These are phyloP conservation scores for Amblyraja radiata DNA, from an alignment of 2,797 vertebrate genomes.

Conservation along the genomic window DNA sequence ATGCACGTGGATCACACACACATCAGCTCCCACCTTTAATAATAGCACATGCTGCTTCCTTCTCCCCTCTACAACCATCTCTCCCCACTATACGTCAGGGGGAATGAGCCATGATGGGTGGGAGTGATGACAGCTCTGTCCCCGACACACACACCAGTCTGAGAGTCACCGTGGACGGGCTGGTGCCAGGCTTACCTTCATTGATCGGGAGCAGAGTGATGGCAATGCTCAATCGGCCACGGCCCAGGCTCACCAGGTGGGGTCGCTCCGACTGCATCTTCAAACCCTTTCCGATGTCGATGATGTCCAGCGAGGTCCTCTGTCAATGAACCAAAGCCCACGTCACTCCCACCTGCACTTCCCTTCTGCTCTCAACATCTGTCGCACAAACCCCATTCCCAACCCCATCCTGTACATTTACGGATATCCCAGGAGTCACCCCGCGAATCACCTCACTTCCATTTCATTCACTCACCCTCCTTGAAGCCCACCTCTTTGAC, in stretches of 20 bases:
- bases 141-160: background rate
- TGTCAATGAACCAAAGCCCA: slow-evolving; percentile 42
- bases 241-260: slow-evolving; percentile 70
- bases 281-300: slow-evolving; percentile 66
- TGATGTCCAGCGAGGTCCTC: slow-evolving; percentile 62
- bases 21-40: too few relatives aligned
- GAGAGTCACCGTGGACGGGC: background rate
- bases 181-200: slow-evolving; percentile 55
- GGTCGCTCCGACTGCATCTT: slow-evolving; percentile 65
- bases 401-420: too few relatives aligned
- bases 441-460: too few relatives aligned
- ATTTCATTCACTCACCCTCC: too few relatives aligned
- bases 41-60: background rate
- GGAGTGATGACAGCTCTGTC: too few relatives aligned
- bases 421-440: too few relatives aligned
- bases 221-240: slow-evolving; percentile 67
- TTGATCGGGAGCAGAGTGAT: slow-evolving; percentile 68
- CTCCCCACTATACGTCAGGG: too few relatives aligned
- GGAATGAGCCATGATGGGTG: too few relatives aligned
- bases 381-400: too few relatives aligned
- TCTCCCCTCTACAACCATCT: background rate
- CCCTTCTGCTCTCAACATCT: too few relatives aligned
- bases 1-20: too few relatives aligned
- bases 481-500: too few relatives aligned
- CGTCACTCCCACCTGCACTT: background rate